A percentile compares a stretch with the other conserved stretches of the same genome.
Conservation (phyloP, 2,797 vertebrate genomes). For the Zalophus californianus region DNA sequence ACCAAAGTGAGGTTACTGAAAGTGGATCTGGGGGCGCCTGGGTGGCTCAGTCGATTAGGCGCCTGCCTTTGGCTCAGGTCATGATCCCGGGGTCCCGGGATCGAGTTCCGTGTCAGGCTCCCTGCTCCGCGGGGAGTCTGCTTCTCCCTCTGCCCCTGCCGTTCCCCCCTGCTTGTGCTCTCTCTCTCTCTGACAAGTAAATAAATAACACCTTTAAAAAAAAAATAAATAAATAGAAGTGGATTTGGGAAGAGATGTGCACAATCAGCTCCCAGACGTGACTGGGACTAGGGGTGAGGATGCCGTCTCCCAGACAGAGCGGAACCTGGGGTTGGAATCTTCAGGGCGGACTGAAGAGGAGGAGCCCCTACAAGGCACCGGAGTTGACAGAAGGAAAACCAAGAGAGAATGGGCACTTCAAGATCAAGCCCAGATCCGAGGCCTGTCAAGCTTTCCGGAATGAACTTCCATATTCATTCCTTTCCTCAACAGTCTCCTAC, state of each 20-base stretch:
- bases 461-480: neutral
- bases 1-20: neutral
- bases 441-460: neutral
- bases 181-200: too few species aligned
- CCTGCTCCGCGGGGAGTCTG: too few species aligned
- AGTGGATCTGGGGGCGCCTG: neutral
- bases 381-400: neutral
- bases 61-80: too few species aligned
- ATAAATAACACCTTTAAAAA: too few species aligned
- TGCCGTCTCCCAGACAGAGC: neutral
- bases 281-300: neutral
- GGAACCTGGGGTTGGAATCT: neutral
- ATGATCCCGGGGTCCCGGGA: too few species aligned
- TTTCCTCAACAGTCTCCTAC: neutral
- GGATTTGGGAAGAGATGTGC: neutral
- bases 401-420: neutral
- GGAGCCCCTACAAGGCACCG: neutral
- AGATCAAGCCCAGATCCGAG: neutral
- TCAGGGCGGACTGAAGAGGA: neutral
- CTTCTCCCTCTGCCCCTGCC: too few species aligned
- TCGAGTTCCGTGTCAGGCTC: too few species aligned
- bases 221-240: too few species aligned
- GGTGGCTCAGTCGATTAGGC: too few species aligned
- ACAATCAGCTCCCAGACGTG: rapidly evolving
- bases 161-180: too few species aligned